Conservation (phyloP, 2,888 invertebrate species). For the Heteromurus nitidus region DNA sequence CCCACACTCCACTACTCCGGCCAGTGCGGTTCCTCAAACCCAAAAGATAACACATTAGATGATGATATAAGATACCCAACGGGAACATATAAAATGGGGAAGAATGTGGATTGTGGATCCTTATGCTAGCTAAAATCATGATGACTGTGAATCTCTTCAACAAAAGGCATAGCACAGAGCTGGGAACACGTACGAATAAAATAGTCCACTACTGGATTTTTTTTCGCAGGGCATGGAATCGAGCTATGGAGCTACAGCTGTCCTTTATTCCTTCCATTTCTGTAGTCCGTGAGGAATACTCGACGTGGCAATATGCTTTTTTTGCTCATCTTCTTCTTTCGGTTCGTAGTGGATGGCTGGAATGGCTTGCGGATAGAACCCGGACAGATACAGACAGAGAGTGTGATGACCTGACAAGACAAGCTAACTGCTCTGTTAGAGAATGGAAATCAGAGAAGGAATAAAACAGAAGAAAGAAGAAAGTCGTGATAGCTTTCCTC, state of each 20-base stretch:
- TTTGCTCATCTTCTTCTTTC: not conserved
- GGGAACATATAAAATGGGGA: slow-evolving; percentile 13
- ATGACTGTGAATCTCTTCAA: too few species aligned
- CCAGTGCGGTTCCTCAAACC: not conserved
- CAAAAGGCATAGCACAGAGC: not conserved
- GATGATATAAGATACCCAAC: slow-evolving; percentile 34
- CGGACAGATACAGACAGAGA: not conserved
- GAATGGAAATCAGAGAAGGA: slow-evolving; percentile 6
- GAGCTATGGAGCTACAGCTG: too few species aligned
- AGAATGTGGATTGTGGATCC: not conserved
- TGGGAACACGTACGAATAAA: not conserved
- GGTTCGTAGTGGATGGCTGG: too few species aligned
- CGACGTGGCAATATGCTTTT: not conserved
- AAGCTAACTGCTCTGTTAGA: not conserved
- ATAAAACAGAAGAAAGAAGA: not conserved
- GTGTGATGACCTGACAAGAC: slow-evolving; percentile 1
- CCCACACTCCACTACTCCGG: too few species aligned
- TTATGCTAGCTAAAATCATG: not conserved
- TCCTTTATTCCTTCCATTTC: not conserved
- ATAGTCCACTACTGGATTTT: not conserved
- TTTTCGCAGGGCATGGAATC: not conserved
- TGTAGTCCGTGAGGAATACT: slow-evolving; percentile 3
- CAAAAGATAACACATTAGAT: slow-evolving; percentile 29
- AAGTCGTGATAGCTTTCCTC: not conserved
- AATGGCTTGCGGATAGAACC: not conserved